phyloP scores from a whole-genome alignment of 1,140 invertebrate genomes.

The Chymomyza costata region DNA sequence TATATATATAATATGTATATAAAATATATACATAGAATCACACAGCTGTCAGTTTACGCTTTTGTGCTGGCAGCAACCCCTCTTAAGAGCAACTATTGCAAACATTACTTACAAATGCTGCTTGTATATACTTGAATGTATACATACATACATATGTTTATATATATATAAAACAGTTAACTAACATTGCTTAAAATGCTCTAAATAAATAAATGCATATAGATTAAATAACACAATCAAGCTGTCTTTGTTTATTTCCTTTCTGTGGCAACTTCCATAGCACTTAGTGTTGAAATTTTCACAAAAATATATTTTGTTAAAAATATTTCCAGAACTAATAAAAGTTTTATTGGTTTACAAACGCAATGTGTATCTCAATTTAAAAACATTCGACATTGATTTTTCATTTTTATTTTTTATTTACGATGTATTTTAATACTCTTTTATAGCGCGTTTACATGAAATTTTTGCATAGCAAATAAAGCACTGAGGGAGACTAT shows the following conservation, averaged over 20 bases:
- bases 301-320: conserved; percentile 15
- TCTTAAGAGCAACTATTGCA: background rate
- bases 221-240: too few relatives aligned
- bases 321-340: conserved; percentile 30
- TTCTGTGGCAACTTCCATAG: background rate
- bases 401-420: background rate
- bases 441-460: too few relatives aligned
- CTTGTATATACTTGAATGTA: too few relatives aligned
- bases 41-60: conserved; percentile 51
- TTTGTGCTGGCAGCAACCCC: conserved; percentile 16
- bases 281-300: background rate
- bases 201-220: conserved; percentile 51
- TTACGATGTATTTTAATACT: too few relatives aligned
- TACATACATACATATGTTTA: too few relatives aligned
- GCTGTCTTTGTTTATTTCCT: conserved; percentile 22
- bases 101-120: too few relatives aligned
- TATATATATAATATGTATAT: too few relatives aligned
- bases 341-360: conserved; percentile 37
- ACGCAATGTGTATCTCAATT: conserved; percentile 29
- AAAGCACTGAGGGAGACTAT: too few relatives aligned
- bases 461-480: too few relatives aligned
- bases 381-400: conserved; percentile 4
- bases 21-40: too few relatives aligned
- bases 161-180: conserved; percentile 41
- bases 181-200: conserved; percentile 54